Conservation (phyloP, 2,888 invertebrate species). For the Campoletis raptor region DNA sequence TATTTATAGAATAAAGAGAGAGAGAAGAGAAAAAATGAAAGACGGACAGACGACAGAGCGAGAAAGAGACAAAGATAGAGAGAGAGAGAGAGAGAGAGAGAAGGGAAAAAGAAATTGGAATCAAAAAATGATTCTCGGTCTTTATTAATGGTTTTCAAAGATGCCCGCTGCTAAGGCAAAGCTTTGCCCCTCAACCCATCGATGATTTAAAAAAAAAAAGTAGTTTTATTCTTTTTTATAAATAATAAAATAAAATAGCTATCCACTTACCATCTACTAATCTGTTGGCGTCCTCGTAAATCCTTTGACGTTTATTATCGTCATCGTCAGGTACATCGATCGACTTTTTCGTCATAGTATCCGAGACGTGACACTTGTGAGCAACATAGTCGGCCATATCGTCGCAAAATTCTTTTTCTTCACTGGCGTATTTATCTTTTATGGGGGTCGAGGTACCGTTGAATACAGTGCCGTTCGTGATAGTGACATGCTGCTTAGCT, state of each 20-base stretch:
- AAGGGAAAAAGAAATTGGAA: constrained; percentile 19
- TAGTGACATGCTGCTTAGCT: constrained; percentile 83
- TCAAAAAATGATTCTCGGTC: constrained; percentile 44
- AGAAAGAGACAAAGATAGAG: constrained; percentile 52
- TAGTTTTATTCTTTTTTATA: neutral
- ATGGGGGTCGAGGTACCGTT: constrained; percentile 84
- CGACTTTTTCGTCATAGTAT: constrained; percentile 82
- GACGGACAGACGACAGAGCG: constrained; percentile 20
- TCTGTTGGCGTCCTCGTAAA: constrained; percentile 83
- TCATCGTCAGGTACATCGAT: constrained; percentile 80
- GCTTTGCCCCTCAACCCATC: constrained; percentile 83
- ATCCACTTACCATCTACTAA: constrained; percentile 83
- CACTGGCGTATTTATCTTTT: constrained; percentile 84
- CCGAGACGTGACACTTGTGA: constrained; percentile 81
- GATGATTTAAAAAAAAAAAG: constrained; percentile 36
- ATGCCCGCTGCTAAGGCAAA: constrained; percentile 69
- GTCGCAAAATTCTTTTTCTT: constrained; percentile 83
- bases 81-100: constrained; percentile 40
- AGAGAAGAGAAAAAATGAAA: neutral
- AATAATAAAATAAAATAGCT: neutral
- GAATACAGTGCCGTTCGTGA: constrained; percentile 84
- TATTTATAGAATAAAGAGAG: constrained; percentile 45
- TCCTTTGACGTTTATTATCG: constrained; percentile 81
- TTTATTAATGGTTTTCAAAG: constrained; percentile 45
- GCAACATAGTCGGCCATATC: constrained; percentile 83